phyloP scores from a whole-genome alignment of 2,113 vertebrate species.

The Physeter macrocephalus region DNA sequence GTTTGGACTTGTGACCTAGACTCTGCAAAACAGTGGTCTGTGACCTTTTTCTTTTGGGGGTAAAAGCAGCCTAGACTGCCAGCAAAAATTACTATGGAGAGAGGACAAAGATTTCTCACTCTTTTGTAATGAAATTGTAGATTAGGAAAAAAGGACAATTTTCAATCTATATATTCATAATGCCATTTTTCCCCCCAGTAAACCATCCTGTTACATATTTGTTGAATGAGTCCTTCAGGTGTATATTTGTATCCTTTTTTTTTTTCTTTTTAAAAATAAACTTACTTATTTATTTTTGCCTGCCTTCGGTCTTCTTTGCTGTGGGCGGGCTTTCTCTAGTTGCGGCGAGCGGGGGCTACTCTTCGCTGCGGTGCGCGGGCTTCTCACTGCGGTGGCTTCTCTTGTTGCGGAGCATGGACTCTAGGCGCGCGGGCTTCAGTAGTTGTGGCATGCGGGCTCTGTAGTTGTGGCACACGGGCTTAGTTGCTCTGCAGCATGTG shows the following conservation, averaged over 20 bases:
- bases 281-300: no score
- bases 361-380: no score
- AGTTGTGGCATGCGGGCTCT: no score
- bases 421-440: no score
- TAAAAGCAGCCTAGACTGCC: neutral
- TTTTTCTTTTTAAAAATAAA: no score
- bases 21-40: conserved; percentile 42
- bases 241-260: neutral
- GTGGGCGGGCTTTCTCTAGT: no score
- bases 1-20: conserved; percentile 51
- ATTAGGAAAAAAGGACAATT: neutral
- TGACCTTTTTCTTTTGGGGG: conserved; percentile 39
- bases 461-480: no score
- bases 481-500: no score
- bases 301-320: no score
- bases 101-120: neutral
- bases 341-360: no score
- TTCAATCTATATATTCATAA: neutral
- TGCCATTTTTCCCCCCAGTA: neutral
- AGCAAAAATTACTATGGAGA: conserved; percentile 23
- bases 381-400: no score
- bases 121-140: neutral
- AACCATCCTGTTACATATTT: neutral
- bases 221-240: neutral
- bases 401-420: no score